Conservation (phyloP, 2,888 invertebrate species). For the Lymantria dispar region DNA sequence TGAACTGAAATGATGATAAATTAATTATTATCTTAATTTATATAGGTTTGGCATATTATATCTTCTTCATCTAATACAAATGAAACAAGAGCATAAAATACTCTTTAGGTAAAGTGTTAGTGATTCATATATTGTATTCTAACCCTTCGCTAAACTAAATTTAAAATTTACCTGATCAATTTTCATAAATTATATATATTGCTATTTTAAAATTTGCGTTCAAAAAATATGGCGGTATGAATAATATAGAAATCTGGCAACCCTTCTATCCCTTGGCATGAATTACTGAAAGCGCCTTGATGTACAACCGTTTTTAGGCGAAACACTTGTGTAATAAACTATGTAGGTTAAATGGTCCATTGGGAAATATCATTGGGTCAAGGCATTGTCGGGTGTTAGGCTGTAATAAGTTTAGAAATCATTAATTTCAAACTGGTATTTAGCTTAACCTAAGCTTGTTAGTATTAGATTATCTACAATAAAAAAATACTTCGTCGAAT, state of each 20-base stretch:
- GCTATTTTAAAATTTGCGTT: neutral
- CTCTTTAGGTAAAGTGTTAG: no score
- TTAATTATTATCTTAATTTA: no score
- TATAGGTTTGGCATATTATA: no score
- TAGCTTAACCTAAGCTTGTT: neutral
- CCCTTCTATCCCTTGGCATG: conserved; percentile 4
- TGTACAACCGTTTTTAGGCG: conserved; percentile 3
- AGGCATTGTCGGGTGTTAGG: conserved; percentile 15
- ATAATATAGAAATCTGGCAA: neutral
- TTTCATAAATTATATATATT: no score
- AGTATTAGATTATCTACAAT: neutral
- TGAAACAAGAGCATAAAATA: no score
- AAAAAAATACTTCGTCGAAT: no score
- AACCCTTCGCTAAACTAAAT: no score
- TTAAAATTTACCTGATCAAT: no score
- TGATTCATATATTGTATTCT: no score
- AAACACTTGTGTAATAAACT: conserved; percentile 9
- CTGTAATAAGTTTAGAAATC: neutral
- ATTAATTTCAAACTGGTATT: neutral
- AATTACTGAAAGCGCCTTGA: conserved; percentile 14
- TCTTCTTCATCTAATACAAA: no score
- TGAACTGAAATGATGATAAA: no score
- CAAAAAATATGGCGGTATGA: neutral
- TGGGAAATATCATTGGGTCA: conserved; percentile 27
- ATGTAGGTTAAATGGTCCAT: conserved; percentile 2